These are phyloP conservation scores for Mamestra configurata DNA, from an alignment of 1,140 invertebrate genomes.

Conservation along the genomic window DNA sequence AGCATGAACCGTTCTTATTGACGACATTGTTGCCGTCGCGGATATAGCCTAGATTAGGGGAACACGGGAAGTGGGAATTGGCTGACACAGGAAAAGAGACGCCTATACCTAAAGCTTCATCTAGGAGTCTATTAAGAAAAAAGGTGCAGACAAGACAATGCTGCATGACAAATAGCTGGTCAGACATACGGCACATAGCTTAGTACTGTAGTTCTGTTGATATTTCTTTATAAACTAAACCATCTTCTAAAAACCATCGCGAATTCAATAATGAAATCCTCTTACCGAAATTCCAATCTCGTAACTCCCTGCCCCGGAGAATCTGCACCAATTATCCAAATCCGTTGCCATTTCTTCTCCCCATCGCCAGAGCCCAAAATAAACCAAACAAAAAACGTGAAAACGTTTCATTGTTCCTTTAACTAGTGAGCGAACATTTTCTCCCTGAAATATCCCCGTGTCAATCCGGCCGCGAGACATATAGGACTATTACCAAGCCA, in stretches of 20 bases:
- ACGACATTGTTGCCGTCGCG: too few relatives aligned
- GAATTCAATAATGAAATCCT: background rate
- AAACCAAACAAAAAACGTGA: background rate
- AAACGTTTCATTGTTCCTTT: conserved; percentile 5
- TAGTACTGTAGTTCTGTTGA: too few relatives aligned
- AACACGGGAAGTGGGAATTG: too few relatives aligned
- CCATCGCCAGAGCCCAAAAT: background rate
- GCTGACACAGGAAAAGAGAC: too few relatives aligned
- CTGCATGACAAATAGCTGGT: too few relatives aligned
- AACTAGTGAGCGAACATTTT: conserved; percentile 16
- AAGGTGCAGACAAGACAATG: too few relatives aligned
- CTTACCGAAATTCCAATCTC: background rate
- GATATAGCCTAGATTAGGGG: too few relatives aligned
- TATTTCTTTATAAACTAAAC: too few relatives aligned
- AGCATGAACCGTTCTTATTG: too few relatives aligned
- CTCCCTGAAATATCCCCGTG: conserved; percentile 33
- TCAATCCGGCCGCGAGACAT: conserved; percentile 34
- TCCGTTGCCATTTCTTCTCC: conserved; percentile 8
- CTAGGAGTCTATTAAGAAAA: too few relatives aligned
- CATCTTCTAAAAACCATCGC: background rate
- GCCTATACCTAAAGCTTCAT: too few relatives aligned
- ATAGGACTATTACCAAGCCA: conserved; percentile 48
- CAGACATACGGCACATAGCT: too few relatives aligned
- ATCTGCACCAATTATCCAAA: conserved; percentile 30
- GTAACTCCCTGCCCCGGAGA: background rate